A percentile compares a stretch with the other conserved stretches of the same genome.
Conservation (phyloP, 2,113 vertebrate genomes). For the Anas platyrhynchos region DNA sequence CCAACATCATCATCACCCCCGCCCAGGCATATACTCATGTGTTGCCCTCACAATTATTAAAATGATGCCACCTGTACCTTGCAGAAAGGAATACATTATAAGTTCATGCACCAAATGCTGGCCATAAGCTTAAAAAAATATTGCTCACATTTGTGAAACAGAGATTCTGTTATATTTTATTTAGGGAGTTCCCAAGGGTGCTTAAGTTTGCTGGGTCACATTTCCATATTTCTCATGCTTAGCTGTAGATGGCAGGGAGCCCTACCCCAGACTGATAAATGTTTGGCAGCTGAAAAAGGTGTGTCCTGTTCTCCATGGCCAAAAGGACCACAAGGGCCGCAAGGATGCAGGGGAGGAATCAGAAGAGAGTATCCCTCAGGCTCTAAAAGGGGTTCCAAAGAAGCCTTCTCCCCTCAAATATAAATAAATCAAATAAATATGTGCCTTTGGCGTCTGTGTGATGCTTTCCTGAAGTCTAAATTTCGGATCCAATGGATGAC, state of each 20-base stretch:
- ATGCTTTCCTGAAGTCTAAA: constrained; percentile 24
- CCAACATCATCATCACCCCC: not conserved
- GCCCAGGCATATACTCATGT: not conserved
- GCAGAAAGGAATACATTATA: not conserved
- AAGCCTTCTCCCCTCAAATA: not conserved
- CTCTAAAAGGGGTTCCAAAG: constrained; percentile 15
- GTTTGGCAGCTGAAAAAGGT: constrained; percentile 13
- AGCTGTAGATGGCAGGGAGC: not conserved
- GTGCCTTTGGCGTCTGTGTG: not conserved
- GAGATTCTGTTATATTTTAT: not conserved
- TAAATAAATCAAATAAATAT: constrained; percentile 45
- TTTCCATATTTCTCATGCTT: not conserved
- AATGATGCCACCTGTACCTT: rapidly evolving
- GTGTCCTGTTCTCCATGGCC: not conserved
- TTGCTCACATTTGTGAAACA: not conserved
- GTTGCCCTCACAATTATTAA: not conserved
- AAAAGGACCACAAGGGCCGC: constrained; percentile 56
- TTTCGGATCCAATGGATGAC: constrained; percentile 44
- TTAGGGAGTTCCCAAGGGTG: not conserved
- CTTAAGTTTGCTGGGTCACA: not conserved
- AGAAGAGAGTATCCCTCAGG: not conserved
- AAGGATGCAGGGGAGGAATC: constrained; percentile 57
- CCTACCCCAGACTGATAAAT: not conserved
- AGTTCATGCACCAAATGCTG: not conserved
- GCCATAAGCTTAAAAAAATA: not conserved